These are phyloP conservation scores for Capitella teleta DNA, from an alignment of 1,140 invertebrate species.

Conservation along the genomic window DNA sequence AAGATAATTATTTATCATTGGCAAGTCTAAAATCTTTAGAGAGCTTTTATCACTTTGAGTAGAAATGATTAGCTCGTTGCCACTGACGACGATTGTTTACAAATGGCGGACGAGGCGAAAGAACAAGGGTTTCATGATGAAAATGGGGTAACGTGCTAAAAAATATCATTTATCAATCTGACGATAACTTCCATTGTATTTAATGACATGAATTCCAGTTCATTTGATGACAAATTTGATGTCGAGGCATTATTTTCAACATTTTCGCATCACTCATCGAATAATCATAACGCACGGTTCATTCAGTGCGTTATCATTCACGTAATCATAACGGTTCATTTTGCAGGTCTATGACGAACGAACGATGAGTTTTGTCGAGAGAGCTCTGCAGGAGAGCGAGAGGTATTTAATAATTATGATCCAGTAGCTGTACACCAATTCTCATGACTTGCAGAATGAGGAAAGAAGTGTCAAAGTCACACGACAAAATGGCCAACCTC, in stretches of 20 bases:
- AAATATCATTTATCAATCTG: neutral
- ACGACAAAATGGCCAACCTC: constrained; percentile 22
- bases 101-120: constrained; percentile 16
- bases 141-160: neutral
- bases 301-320: neutral
- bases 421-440: neutral
- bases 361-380: no score
- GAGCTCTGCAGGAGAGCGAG: neutral
- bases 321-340: neutral
- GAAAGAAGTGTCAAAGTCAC: constrained; percentile 26
- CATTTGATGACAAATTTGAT: constrained; percentile 11
- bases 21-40: constrained; percentile 2
- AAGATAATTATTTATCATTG: neutral
- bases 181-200: neutral
- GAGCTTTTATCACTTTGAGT: neutral
- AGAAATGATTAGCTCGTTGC: neutral
- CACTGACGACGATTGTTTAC: constrained; percentile 18
- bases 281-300: neutral
- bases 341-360: no score
- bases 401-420: neutral
- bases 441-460: constrained; percentile 23
- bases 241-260: neutral
- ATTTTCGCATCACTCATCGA: neutral
- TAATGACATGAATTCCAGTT: constrained; percentile 2
- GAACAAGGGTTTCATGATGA: neutral